Conservation (phyloP, 2,888 invertebrate genomes). For the Mesorhabditis spiculigera region DNA sequence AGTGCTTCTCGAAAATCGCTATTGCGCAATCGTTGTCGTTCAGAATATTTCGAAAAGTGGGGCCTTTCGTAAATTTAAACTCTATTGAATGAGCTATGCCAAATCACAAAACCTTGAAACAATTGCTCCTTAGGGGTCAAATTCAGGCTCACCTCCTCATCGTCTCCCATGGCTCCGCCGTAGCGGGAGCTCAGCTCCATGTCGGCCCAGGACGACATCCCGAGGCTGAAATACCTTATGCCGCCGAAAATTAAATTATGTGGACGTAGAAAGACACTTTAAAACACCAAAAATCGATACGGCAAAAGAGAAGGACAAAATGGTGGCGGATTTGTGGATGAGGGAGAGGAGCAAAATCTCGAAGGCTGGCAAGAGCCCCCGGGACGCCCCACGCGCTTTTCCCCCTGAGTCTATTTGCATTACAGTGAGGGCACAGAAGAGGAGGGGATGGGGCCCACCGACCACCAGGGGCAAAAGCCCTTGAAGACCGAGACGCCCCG, state of each 20-base stretch:
- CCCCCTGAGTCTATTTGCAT: slow-evolving; percentile 1
- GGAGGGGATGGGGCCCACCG: not conserved
- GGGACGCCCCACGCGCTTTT: not conserved
- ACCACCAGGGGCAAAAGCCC: too few species aligned
- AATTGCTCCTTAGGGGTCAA: not conserved
- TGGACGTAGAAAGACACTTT: too few species aligned
- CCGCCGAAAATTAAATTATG: not conserved
- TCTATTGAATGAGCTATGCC: not conserved
- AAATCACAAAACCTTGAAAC: not conserved
- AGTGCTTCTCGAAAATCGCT: too few species aligned
- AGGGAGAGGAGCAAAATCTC: not conserved
- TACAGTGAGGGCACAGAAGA: not conserved
- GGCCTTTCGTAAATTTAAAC: not conserved
- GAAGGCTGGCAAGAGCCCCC: not conserved
- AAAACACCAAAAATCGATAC: slow-evolving; percentile 3
- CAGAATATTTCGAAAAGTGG: too few species aligned
- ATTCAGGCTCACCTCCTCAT: not conserved
- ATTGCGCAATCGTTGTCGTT: too few species aligned
- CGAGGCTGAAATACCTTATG: not conserved
- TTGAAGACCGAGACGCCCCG: too few species aligned
- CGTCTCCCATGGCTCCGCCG: not conserved
- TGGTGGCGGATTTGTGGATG: not conserved
- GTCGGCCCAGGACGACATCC: not conserved
- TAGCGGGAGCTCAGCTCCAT: not conserved
- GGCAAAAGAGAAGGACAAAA: not conserved